Percentiles rank a stretch among this genome's conserved stretches.
Conservation (phyloP, 2,797 vertebrate genomes). For the Dicrostonyx torquatus region DNA sequence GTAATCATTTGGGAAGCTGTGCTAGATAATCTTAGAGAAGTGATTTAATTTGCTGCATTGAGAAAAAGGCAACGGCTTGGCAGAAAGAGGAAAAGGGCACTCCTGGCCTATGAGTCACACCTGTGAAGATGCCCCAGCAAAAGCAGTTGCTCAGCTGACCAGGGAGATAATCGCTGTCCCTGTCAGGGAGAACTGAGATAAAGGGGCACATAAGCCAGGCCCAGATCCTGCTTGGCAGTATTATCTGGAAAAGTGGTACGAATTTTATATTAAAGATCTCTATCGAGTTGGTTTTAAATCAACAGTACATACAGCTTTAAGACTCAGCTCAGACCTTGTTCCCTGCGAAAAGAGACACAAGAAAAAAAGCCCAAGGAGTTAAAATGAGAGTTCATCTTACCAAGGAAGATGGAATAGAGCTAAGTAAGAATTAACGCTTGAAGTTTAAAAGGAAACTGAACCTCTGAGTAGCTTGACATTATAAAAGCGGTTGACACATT, state of each 20-base stretch:
- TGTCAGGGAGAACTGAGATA: background rate
- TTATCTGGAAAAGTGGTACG: conserved; percentile 27
- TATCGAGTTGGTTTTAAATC: background rate
- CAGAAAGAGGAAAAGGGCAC: background rate
- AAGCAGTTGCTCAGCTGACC: background rate
- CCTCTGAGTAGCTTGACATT: conserved; percentile 67
- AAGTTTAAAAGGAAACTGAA: conserved; percentile 46
- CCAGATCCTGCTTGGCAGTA: background rate
- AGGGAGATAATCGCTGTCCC: background rate
- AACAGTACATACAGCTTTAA: conserved; percentile 33
- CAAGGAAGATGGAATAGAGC: conserved; percentile 45
- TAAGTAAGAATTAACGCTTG: background rate
- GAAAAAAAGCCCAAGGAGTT: background rate
- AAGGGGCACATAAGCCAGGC: background rate
- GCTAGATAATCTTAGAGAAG: conserved; percentile 32
- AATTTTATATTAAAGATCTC: conserved; percentile 59
- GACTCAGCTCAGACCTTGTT: background rate
- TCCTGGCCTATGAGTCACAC: background rate
- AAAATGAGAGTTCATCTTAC: conserved; percentile 64
- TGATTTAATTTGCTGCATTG: conserved; percentile 6
- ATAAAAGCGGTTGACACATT: conserved; percentile 72
- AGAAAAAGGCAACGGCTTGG: background rate
- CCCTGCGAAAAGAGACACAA: background rate
- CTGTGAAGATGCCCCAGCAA: background rate
- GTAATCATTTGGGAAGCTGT: background rate